A percentile compares a stretch with the other conserved stretches of the same genome.
phyloP scores from a whole-genome alignment of 2,888 invertebrate species.

The Tenthredo notha region DNA sequence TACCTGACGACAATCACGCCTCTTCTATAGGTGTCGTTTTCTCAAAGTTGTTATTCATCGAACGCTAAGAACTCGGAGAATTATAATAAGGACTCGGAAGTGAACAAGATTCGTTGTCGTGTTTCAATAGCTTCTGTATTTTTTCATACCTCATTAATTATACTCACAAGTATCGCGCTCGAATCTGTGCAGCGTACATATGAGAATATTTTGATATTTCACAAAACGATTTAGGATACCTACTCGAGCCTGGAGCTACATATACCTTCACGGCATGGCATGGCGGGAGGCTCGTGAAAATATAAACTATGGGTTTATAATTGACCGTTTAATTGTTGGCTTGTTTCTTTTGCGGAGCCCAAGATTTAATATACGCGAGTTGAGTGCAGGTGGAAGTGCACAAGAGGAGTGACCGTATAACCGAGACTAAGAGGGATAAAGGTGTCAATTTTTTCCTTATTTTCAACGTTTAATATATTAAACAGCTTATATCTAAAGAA shows the following conservation, averaged over 20 bases:
- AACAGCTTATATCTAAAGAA: slow-evolving; percentile 59
- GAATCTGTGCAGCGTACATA: not conserved
- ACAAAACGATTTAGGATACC: not conserved
- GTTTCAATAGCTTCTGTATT: not conserved
- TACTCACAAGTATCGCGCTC: not conserved
- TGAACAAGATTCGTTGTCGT: not conserved
- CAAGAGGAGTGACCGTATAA: slow-evolving; percentile 26
- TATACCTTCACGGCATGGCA: slow-evolving; percentile 4
- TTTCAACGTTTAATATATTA: not conserved
- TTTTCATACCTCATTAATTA: not conserved
- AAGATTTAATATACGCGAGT: slow-evolving; percentile 32
- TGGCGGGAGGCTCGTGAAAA: slow-evolving; percentile 38
- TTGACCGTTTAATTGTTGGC: slow-evolving; percentile 46
- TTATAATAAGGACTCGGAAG: not conserved
- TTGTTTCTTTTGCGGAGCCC: slow-evolving; percentile 23
- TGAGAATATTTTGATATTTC: not conserved
- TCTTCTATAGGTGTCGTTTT: not conserved
- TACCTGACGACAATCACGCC: slow-evolving; percentile 30
- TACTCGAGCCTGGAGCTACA: not conserved
- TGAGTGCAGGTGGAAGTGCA: slow-evolving; percentile 30
- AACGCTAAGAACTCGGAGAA: not conserved
- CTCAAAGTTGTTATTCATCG: not conserved
- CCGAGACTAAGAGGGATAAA: slow-evolving; percentile 43
- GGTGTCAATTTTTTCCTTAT: not conserved
- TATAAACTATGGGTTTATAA: slow-evolving; percentile 50